These are phyloP conservation scores for Tribolium castaneum DNA, from an alignment of 1,140 invertebrate species.

Conservation along the genomic window DNA sequence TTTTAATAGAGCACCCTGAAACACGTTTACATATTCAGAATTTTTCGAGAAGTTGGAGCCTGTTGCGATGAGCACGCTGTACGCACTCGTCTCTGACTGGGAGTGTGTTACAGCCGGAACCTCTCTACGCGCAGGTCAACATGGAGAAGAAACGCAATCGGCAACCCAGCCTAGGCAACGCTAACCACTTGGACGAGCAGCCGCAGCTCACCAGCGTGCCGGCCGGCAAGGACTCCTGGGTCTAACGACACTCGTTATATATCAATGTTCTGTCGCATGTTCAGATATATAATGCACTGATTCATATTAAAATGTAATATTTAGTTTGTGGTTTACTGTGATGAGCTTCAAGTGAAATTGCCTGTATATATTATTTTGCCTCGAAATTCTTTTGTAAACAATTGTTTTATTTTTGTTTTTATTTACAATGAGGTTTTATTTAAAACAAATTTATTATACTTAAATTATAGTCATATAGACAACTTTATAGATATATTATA, in stretches of 20 bases:
- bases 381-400: constrained; percentile 54
- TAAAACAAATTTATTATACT: constrained; percentile 60
- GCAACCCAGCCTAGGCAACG: constrained; percentile 64
- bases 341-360: constrained; percentile 63
- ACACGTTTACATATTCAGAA: constrained; percentile 34
- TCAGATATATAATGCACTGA: constrained; percentile 63
- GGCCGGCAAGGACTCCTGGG: constrained; percentile 63
- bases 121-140: constrained; percentile 84
- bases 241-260: constrained; percentile 60
- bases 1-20: constrained; percentile 23
- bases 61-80: constrained; percentile 26
- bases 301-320: constrained; percentile 63
- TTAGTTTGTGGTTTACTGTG: constrained; percentile 64
- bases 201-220: constrained; percentile 53
- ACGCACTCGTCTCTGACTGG: constrained; percentile 40
- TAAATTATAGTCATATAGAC: constrained; percentile 62
- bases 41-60: constrained; percentile 10
- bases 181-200: constrained; percentile 58
- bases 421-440: constrained; percentile 57
- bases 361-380: constrained; percentile 59
- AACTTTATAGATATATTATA: constrained; percentile 58
- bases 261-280: constrained; percentile 62
- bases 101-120: constrained; percentile 73
- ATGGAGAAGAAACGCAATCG: constrained; percentile 82
- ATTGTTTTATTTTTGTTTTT: constrained; percentile 53